Percentiles rank a stretch among this genome's conserved stretches.
These are phyloP conservation scores for Macroglossus sobrinus DNA, from an alignment of 2,113 vertebrate species.

Conservation along the genomic window DNA sequence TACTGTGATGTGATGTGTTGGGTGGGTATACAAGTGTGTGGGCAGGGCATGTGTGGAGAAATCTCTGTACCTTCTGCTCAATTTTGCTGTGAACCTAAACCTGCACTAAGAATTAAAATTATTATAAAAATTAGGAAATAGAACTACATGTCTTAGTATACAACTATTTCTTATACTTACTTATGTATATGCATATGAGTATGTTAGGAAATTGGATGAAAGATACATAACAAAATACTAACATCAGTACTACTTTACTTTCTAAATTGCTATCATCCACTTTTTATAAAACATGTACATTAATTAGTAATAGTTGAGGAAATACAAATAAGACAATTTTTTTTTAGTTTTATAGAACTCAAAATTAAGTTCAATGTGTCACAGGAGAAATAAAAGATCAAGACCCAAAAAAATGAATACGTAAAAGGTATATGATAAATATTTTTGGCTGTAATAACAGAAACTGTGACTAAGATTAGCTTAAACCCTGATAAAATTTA, in stretches of 20 bases:
- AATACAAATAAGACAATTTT: background rate
- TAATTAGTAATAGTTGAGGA: background rate
- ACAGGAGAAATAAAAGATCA: background rate
- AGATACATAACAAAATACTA: background rate
- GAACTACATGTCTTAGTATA: background rate
- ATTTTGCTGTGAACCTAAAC: background rate
- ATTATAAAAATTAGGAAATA: background rate
- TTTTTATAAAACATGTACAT: background rate
- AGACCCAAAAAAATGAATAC: background rate
- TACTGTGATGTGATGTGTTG: fast-evolving
- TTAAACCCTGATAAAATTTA: background rate
- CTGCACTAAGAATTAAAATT: background rate
- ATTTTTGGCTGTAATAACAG: background rate
- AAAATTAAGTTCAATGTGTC: background rate
- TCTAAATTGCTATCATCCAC: background rate
- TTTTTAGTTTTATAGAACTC: background rate
- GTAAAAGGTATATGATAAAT: background rate
- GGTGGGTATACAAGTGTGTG: background rate
- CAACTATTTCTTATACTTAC: background rate
- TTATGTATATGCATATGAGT: background rate
- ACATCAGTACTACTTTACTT: background rate
- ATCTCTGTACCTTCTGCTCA: background rate
- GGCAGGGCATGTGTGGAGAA: background rate
- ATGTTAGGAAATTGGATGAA: background rate
- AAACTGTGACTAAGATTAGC: background rate